Evolutionary conservation across 2,113 vertebrate species (phyloP).

Genomic region (Alouatta palliata): DNA sequence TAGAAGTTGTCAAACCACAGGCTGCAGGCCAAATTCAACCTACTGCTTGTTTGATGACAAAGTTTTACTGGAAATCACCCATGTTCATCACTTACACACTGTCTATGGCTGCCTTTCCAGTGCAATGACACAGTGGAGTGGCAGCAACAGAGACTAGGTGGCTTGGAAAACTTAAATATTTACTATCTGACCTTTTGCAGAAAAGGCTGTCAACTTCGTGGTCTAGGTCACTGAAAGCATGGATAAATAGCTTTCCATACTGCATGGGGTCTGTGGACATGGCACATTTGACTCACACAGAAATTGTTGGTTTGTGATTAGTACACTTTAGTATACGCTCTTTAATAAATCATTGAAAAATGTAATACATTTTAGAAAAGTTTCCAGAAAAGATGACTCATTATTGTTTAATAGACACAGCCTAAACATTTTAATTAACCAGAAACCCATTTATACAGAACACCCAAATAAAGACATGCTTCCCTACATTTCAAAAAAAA

Average conservation of each 20-base stretch:
- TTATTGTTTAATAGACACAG: conserved; percentile 15
- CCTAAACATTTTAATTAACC: conserved; percentile 40
- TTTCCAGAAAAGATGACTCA: neutral
- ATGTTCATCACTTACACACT: too few species aligned
- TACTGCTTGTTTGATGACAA: neutral
- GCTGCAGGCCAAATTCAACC: neutral
- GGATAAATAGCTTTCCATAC: neutral
- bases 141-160: neutral
- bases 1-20: neutral
- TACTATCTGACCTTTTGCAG: neutral
- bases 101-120: neutral
- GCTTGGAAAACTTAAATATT: neutral
- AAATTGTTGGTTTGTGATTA: neutral
- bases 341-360: neutral
- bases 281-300: neutral
- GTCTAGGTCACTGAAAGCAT: neutral
- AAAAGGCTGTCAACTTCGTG: neutral
- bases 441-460: neutral
- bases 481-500: neutral
- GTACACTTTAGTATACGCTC: neutral
- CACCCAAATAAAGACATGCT: neutral
- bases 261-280: too few species aligned
- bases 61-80: neutral
- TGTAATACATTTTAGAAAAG: neutral
- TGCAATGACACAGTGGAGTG: neutral